These are phyloP conservation scores for Speoplatyrhinus poulsoni DNA, from an alignment of 2,113 vertebrate genomes.

Conservation along the genomic window DNA sequence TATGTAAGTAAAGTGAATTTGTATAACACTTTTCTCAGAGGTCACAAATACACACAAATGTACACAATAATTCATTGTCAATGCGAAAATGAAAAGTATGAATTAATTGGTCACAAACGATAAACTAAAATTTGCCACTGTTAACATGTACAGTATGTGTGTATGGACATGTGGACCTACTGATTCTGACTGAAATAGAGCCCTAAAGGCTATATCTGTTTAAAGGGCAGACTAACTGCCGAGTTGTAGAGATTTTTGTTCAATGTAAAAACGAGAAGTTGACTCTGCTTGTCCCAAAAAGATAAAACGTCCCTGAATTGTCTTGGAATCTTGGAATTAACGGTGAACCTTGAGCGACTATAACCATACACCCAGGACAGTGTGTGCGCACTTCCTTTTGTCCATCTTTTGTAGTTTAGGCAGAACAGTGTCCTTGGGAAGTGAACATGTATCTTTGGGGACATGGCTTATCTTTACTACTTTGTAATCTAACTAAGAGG, in stretches of 20 bases:
- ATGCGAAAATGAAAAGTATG: too few species aligned
- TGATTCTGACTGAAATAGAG: conserved; percentile 5
- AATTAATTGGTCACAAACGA: not conserved
- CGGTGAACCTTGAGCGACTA: conserved; percentile 15
- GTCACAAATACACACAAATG: too few species aligned
- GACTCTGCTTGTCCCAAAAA: not conserved
- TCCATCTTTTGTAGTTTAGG: conserved; percentile 36
- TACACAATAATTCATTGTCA: too few species aligned
- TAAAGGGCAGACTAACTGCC: not conserved
- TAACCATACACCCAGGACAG: conserved; percentile 29
- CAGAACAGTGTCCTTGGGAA: conserved; percentile 49
- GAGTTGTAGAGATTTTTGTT: not conserved
- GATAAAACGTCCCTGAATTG: not conserved
- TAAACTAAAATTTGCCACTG: not conserved
- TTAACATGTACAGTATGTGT: too few species aligned
- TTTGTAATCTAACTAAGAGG: not conserved
- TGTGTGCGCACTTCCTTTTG: conserved; percentile 16
- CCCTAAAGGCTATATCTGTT: conserved; percentile 1
- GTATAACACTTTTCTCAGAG: too few species aligned
- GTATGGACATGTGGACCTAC: not conserved
- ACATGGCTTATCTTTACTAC: not conserved
- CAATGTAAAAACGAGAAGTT: too few species aligned
- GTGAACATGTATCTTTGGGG: conserved; percentile 14
- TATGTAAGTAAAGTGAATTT: not conserved
- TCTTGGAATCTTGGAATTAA: conserved; percentile 27